Evolutionary conservation across 1,140 invertebrate genomes (phyloP), one percentile per base, ranked within the genome.

Genomic region (Ooceraea biroi): DNA sequence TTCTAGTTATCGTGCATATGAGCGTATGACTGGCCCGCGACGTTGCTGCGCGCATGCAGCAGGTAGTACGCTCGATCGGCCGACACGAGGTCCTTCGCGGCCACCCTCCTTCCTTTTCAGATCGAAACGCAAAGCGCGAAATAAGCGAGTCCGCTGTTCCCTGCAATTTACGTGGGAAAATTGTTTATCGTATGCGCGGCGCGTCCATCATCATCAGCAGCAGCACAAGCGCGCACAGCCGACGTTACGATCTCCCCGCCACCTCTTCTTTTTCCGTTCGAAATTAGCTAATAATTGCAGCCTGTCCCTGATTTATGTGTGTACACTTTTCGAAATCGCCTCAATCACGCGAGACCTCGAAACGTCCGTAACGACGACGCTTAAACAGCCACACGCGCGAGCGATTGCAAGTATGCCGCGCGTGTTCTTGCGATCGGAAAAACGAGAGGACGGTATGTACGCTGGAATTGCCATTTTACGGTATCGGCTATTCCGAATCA

Each of bases 1-100:
- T 69, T 71, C 65, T 71, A 80, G 76, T 80, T 80, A 80, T 80
- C 65, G 65, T 5, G 46, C n/a, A 66, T 60, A 77, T 57, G 65
- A 36, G 76, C 76, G 65, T 80, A 80, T 78, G 50, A 78, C 65
- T 57, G 55, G 22, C 69, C 36, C 69, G 55, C 12, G 19, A 30
- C 60, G 60, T 57, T 58, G 48, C 19, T 17, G 27, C 48, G 12
- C 36, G 14, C 72, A 57, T 19, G n/a, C n/a, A n/a, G 46, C 44
- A 11, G 19, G 17, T 68, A 44, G 50, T 78, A 61, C n/a, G 17
- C 30, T 55, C 22, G 48, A 68, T 68, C 36, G 65, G 30, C n/a
- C 44, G n/a, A 19, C 41, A 12, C 44, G 44, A 11, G 69, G 14
- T 22, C 10, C 65, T 41, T 30, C 46, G 27, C 30, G 10, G 19